Evolutionary conservation across 2,888 invertebrate genomes (phyloP), one percentile per base, ranked within the genome.

Genomic region (Athetis lepigone): DNA sequence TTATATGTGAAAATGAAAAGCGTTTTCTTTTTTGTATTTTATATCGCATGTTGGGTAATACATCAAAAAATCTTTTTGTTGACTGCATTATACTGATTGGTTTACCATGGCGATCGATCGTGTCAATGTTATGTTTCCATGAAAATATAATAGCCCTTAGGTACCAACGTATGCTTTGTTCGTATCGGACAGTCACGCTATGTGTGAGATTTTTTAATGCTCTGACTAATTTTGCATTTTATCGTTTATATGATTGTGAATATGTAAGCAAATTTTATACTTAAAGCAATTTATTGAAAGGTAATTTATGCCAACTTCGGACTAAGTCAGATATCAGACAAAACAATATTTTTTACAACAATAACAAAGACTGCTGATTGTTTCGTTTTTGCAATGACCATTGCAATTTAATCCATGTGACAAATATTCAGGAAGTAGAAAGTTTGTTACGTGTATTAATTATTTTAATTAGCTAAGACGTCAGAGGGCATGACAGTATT

Each of bases 111-210:
- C 54, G 67, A 84, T 81, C 77, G 76, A 82, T 79, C 47, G 70
- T 64, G 59, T 74, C 74, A 77, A 77, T 73, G 67, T 66, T 75
- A 69, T 72, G 58, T 62, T 72, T 75, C 66, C 61, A 64, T 70
- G 70, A 75, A 77, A 70, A 66, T 60, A 57, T 67, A 69, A 76
- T 65, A 65, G 61, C 49, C 29, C 61, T 50, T 49, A 4, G 33
- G 33, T 33, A 8, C 33, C 13, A 33, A 55, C 43, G 25, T 70
- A 42, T 56, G 42, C 39, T 43, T 39, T 37, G 50, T 42, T 46
- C n/a, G 29, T 8, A 50, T 27, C 25, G 40, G 25, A 33, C 50
- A 55, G 40, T 51, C 67, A 59, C 67, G 50, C 39, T 36, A 49
- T 45, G 27, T 39, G 29, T 62, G 11, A 43, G n/a, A 37, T 50